These are phyloP conservation scores for Noctua pronuba DNA, from an alignment of 2,888 invertebrate species.

Conservation along the genomic window DNA sequence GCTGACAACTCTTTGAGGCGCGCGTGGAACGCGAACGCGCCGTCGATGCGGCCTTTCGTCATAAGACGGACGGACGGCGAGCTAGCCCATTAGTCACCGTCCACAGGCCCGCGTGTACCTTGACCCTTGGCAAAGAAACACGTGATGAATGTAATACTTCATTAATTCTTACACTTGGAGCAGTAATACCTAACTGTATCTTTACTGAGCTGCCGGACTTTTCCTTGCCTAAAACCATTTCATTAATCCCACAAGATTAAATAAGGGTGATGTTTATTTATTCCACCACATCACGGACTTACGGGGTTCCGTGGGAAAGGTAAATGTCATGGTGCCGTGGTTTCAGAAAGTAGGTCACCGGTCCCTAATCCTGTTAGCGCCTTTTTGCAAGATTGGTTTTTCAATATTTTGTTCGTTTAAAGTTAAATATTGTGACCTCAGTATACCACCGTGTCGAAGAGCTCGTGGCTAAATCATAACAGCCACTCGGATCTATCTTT, in stretches of 20 bases:
- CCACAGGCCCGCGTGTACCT: no score
- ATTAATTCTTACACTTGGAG: no score
- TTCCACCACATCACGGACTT: slow-evolving; percentile 30
- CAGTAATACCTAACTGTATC: neutral
- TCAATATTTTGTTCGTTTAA: neutral
- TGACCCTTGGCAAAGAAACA: no score
- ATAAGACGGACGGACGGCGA: no score
- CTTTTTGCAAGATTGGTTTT: neutral
- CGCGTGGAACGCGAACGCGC: no score
- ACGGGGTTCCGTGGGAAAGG: neutral
- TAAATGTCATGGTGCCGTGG: slow-evolving; percentile 15
- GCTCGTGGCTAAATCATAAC: no score
- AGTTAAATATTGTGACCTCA: neutral
- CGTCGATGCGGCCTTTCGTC: no score
- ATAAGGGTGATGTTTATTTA: slow-evolving; percentile 41
- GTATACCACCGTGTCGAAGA: no score
- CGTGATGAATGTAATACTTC: no score
- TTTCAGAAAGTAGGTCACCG: slow-evolving; percentile 23
- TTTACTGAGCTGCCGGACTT: neutral
- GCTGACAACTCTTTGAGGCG: no score
- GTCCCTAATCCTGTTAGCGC: slow-evolving; percentile 12
- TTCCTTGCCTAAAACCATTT: slow-evolving; percentile 18
- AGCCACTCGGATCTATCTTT: no score
- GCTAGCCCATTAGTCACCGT: no score
- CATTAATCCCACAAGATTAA: slow-evolving; percentile 54